These are phyloP conservation scores for Pseudotriccus pelzelni DNA, from an alignment of 2,797 vertebrate genomes.

Conservation along the genomic window DNA sequence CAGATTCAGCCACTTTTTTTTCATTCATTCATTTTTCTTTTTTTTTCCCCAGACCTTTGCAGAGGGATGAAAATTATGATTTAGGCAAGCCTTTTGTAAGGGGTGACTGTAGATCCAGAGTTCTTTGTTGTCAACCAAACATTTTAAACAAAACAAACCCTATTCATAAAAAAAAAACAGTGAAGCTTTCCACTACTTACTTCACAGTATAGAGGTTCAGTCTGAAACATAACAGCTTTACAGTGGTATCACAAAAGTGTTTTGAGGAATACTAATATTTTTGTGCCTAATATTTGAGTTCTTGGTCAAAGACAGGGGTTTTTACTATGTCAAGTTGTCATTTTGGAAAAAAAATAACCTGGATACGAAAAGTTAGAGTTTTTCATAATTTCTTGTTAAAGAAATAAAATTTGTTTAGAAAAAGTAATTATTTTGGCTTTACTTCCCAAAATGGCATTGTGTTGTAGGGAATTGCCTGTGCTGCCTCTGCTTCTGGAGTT, in stretches of 20 bases:
- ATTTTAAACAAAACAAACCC: neutral
- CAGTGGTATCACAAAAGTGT: neutral
- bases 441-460: neutral
- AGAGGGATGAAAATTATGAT: neutral
- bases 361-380: neutral
- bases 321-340: neutral
- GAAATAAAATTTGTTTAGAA: neutral
- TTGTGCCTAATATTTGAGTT: neutral
- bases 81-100: neutral
- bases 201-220: neutral
- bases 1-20: neutral
- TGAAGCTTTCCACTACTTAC: neutral
- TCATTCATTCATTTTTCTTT: neutral
- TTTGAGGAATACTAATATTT: neutral
- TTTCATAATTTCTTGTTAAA: neutral
- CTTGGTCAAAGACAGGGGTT: neutral
- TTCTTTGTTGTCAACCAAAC: neutral
- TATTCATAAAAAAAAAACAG: neutral
- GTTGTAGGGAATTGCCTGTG: neutral
- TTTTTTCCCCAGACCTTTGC: neutral
- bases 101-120: neutral
- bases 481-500: neutral
- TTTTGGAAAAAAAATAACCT: neutral
- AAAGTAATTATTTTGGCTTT: neutral
- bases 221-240: neutral